Evolutionary conservation across 2,888 invertebrate genomes (phyloP), one percentile per base, ranked within the genome.

Genomic region (Mellilla xanthometata): DNA sequence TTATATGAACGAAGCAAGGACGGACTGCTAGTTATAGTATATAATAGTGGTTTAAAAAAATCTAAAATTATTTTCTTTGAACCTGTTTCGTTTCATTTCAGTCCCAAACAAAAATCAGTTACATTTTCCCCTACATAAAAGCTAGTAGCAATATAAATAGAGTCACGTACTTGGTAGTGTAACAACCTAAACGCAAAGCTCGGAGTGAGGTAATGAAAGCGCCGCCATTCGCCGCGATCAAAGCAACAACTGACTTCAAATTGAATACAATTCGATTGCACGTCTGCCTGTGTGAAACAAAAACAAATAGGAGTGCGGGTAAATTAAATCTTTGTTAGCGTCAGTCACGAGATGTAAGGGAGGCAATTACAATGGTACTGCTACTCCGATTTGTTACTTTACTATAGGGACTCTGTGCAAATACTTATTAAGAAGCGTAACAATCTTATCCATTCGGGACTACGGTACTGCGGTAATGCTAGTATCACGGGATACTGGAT

Each of bases 181-280:
- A 40, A 26, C 40, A 26, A 30, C 7, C 28, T 3, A 12, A 29
- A 13, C 26, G 27, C 30, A 10, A 19, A 49, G 43, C 45, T 40
- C 19, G 19, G 19, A 31, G 38, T 22, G 31, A 12, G 33, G 38
- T 49, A 64, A 64, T 66, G 62, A 60, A 55, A 60, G 47, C 11
- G 6, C n/a, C 9, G 3, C 3, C 19, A 3, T 4, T 4, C 49
- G 42, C 24, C 33, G 47, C 47, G 53, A 59, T 63, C 60, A 65
- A 57, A 57, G 58, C 42, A 39, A 50, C 44, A 50, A 54, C 62
- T 52, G 57, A 49, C 49, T 52, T 43, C 44, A 58, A 58, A 58
- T 62, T 59, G 62, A 58, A 60, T 60, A 57, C 58, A 52, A 57
- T 57, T 60, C 52, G 56, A 52, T 45, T 56, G 52, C 34, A 39